phyloP scores from a whole-genome alignment of 2,888 invertebrate genomes.

The Nineta flava region DNA sequence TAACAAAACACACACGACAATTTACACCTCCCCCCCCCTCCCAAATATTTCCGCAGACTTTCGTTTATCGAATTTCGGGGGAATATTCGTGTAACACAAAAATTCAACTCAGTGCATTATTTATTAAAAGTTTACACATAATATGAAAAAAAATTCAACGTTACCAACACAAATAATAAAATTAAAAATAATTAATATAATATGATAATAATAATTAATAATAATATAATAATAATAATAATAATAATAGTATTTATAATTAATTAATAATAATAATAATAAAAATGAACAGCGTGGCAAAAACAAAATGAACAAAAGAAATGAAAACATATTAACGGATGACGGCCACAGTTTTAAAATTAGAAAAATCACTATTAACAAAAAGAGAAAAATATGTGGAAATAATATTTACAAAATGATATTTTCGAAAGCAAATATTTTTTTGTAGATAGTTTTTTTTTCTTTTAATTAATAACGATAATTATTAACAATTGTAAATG shows the following conservation, averaged over 20 bases:
- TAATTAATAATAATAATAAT: no score
- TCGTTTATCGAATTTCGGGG: no score
- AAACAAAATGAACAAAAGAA: neutral
- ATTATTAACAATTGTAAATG: no score
- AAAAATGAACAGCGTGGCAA: no score
- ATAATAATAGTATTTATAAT: no score
- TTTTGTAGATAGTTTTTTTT: no score
- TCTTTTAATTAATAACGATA: no score
- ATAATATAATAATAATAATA: neutral
- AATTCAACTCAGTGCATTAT: neutral
- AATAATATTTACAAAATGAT: no score
- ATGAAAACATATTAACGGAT: neutral
- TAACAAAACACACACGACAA: no score
- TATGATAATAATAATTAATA: constrained; percentile 2
- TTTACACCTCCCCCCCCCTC: no score
- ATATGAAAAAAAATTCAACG: constrained; percentile 3
- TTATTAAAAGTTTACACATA: neutral
- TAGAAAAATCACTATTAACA: neutral
- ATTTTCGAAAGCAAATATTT: no score
- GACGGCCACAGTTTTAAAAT: neutral
- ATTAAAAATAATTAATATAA: neutral
- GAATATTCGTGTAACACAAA: neutral
- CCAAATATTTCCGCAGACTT: no score
- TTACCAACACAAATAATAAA: constrained; percentile 2
- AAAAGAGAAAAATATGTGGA: neutral